Base-by-base conservation (phyloP, 2,113 vertebrate species). In the Centrocercus urophasianus region DNA sequence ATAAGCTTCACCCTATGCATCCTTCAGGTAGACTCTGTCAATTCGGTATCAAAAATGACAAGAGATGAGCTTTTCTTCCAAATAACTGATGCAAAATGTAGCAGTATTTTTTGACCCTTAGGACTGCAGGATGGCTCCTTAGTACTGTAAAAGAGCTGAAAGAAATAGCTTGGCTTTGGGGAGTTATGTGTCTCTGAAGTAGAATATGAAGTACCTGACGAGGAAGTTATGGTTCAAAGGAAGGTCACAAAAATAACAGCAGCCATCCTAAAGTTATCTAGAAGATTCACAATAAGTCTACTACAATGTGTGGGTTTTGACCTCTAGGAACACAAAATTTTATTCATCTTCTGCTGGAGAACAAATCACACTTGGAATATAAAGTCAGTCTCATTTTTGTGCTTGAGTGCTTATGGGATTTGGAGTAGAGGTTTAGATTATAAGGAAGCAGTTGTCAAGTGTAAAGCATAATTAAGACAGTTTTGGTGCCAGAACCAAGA, bases 171-270 rank as follows among this genome's bases (percentile, higher is more conserved):
- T 72, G 85, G 87, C 94, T 96, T 97, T 94, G 4, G 96, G 93
- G 90, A 92, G 78, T 94, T 97, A 93, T 92, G 74, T 83, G 92
- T 97, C 95, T 97, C 96, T 89, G 94, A 96, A 88, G 95, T 93
- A 92, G 96, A 97, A 96, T 97, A 96, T 95, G 97, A 97, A 97
- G 97, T 95, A 96, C 95, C 96, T 97, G 97, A 97, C 88, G 87
- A 97, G 97, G 97, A 98, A 98, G 96, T 96, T 98, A 97, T 97
- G 97, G 98, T 98, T 98, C 98, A 98, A 93, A 97, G 92, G 96
- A 97, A 97, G 98, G 98, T 98, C 98, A 98, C 96, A 95, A 97
- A 98, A 98, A 98, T 97, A 98, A 97, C 95, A 96, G 95, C 95
- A 96, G 94, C 98, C 92, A 95, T 97, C 95, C 93, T 83, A 96